phyloP scores from a whole-genome alignment of 2,888 invertebrate genomes.

The Chamaedrilus cognettii region DNA sequence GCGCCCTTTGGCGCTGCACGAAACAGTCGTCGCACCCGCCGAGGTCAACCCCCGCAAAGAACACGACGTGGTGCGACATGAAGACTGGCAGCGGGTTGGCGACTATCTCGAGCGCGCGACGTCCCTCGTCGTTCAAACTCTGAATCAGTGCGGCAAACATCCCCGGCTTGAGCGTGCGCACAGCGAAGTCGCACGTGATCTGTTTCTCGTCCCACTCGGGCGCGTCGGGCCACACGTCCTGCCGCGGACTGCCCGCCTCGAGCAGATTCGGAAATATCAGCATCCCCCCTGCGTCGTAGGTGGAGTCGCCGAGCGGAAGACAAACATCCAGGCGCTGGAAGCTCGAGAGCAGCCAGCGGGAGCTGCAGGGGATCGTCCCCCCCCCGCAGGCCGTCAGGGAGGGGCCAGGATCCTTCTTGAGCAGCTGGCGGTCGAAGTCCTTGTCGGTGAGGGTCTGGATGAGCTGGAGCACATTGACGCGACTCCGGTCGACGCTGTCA shows the following conservation, averaged over 20 bases:
- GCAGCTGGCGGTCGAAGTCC: conserved; percentile 40
- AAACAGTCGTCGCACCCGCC: conserved; percentile 43
- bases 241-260: conserved; percentile 37
- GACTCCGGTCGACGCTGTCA: conserved; percentile 32
- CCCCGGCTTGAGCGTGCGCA: conserved; percentile 34
- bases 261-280: conserved; percentile 38
- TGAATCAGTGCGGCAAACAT: conserved; percentile 39
- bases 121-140: conserved; percentile 35
- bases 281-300: conserved; percentile 12
- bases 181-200: conserved; percentile 40
- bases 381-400: no score
- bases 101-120: conserved; percentile 36
- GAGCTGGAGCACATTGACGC: conserved; percentile 24
- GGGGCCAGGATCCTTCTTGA: conserved; percentile 17
- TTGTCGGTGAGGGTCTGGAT: conserved; percentile 35
- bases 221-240: conserved; percentile 41
- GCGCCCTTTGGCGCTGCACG: conserved; percentile 26
- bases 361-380: conserved; percentile 24
- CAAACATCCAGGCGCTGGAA: conserved; percentile 38
- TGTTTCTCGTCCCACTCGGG: conserved; percentile 44
- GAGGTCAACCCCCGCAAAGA: conserved; percentile 38
- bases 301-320: conserved; percentile 31
- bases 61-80: conserved; percentile 41
- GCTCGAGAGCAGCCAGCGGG: conserved; percentile 40
- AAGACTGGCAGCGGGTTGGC: conserved; percentile 40